Conservation (phyloP, 2,888 invertebrate genomes). For the Lepidochitona cinerea region DNA sequence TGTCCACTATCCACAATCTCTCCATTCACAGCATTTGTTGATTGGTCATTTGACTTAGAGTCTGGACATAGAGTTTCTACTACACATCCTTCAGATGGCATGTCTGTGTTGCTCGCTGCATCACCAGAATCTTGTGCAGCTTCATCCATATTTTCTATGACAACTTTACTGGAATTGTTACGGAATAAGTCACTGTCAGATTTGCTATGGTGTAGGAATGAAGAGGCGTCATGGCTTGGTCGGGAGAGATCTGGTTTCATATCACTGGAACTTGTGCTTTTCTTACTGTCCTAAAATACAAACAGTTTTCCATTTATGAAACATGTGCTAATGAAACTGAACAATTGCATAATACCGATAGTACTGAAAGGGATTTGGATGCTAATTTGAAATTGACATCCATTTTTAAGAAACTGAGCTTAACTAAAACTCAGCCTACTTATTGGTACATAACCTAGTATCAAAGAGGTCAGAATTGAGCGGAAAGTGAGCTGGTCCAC, state of each 20-base stretch:
- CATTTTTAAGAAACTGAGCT: too few species aligned
- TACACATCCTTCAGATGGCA: neutral
- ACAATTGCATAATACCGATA: too few species aligned
- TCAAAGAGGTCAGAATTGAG: too few species aligned
- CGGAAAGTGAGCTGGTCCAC: too few species aligned
- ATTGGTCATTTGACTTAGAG: neutral
- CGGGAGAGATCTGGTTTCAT: neutral
- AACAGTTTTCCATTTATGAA: too few species aligned
- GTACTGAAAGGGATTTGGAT: too few species aligned
- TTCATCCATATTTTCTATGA: conserved; percentile 2
- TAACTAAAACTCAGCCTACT: too few species aligned
- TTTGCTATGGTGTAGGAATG: conserved; percentile 35
- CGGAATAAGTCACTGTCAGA: conserved; percentile 42
- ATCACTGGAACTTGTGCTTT: conserved; percentile 33
- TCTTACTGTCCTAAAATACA: conserved; percentile 29
- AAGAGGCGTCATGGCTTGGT: neutral
- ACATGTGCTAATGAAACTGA: too few species aligned
- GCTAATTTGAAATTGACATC: too few species aligned
- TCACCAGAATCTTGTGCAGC: neutral
- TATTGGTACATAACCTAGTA: too few species aligned
- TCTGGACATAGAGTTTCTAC: too few species aligned
- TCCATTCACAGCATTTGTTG: neutral
- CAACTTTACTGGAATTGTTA: conserved; percentile 25
- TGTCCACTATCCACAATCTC: neutral
- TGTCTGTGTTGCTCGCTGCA: neutral